Conservation (phyloP, 2,888 invertebrate species). For the Ethmia dodecea region DNA sequence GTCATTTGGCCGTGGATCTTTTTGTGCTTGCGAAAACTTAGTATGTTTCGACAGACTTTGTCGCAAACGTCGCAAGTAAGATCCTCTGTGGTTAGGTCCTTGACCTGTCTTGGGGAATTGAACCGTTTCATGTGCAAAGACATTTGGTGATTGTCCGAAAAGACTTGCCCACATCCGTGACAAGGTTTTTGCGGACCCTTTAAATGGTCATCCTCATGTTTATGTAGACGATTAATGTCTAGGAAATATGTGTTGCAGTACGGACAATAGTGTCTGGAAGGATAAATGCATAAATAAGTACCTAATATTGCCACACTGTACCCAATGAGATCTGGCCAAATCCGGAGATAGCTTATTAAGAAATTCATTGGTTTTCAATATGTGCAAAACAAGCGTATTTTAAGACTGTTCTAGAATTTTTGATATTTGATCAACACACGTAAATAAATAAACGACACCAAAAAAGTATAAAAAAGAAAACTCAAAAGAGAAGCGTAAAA, state of each 20-base stretch:
- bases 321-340: not conserved
- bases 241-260: conserved; percentile 20
- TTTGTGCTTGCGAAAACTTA: conserved; percentile 10
- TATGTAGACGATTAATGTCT: conserved; percentile 5
- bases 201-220: conserved; percentile 15
- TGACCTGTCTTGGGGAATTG: conserved; percentile 35
- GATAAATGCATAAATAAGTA: conserved; percentile 1
- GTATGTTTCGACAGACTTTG: conserved; percentile 18
- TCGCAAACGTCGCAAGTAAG: conserved; percentile 54
- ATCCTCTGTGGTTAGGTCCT: conserved; percentile 52
- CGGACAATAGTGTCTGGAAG: conserved; percentile 36
- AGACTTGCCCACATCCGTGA: conserved; percentile 16
- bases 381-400: too few species aligned
- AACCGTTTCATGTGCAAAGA: conserved; percentile 12
- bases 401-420: too few species aligned
- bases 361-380: too few species aligned
- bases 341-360: too few species aligned
- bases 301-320: not conserved
- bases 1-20: conserved; percentile 25
- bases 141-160: conserved; percentile 7
- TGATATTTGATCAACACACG: too few species aligned
- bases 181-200: conserved; percentile 8
- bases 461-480: too few species aligned
- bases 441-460: too few species aligned
- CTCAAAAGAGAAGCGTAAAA: too few species aligned